Evolutionary conservation across 2,113 vertebrate species (phyloP).

Genomic region (Podiceps cristatus): DNA sequence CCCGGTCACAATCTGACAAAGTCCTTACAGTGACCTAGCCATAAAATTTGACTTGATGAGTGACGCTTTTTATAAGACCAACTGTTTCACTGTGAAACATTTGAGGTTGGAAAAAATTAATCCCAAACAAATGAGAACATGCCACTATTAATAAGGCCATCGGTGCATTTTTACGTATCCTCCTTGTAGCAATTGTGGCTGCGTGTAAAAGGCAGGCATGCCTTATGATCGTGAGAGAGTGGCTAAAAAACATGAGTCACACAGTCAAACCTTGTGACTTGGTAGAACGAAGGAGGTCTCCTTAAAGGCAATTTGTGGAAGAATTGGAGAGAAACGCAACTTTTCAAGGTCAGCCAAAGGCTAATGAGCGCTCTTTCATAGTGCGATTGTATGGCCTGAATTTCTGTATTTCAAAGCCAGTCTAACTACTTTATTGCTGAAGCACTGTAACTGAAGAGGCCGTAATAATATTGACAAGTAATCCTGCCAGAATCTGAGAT

Average conservation of each 20-base stretch:
- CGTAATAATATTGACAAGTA: slow-evolving; percentile 64
- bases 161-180: neutral
- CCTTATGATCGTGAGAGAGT: slow-evolving; percentile 63
- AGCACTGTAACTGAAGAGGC: slow-evolving; percentile 64
- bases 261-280: slow-evolving; percentile 54
- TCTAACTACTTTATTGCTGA: slow-evolving; percentile 63
- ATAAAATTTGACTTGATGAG: slow-evolving; percentile 35
- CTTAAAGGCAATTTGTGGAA: slow-evolving; percentile 68
- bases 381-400: slow-evolving; percentile 53
- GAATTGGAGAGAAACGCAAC: slow-evolving; percentile 45
- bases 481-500: slow-evolving; percentile 58
- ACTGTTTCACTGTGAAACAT: slow-evolving; percentile 46
- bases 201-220: slow-evolving; percentile 21
- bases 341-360: slow-evolving; percentile 71
- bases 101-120: slow-evolving; percentile 22
- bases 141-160: neutral
- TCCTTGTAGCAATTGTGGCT: slow-evolving; percentile 42
- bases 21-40: slow-evolving; percentile 20
- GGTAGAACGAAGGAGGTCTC: slow-evolving; percentile 52
- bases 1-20: neutral
- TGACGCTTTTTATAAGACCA: slow-evolving; percentile 26
- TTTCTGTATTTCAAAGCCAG: slow-evolving; percentile 69
- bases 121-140: slow-evolving; percentile 36
- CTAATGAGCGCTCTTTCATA: slow-evolving; percentile 71
- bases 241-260: slow-evolving; percentile 55